These are phyloP conservation scores for Drosophila sp. DNA, from an alignment of 1,140 invertebrate genomes.

Conservation along the genomic window DNA sequence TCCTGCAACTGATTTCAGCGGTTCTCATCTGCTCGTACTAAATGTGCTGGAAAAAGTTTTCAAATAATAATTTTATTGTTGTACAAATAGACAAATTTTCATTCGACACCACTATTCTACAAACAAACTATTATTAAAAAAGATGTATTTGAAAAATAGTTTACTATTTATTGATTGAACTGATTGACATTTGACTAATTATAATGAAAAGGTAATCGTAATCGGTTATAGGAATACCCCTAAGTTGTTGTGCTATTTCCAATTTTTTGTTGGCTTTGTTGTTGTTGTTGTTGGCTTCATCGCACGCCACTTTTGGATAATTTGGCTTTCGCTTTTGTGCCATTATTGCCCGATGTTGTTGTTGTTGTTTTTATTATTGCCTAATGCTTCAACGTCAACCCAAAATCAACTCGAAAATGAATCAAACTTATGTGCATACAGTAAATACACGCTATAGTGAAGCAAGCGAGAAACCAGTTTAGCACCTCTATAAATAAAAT, in stretches of 20 bases:
- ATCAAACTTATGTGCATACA: slow-evolving; percentile 62
- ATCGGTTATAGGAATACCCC: no score
- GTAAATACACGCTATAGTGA: slow-evolving; percentile 8
- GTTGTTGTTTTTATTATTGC: slow-evolving; percentile 39
- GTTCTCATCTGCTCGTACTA: no score
- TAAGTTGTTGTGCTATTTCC: slow-evolving; percentile 63
- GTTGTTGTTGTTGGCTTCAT: slow-evolving; percentile 36
- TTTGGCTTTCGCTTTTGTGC: slow-evolving; percentile 80
- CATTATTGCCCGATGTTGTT: slow-evolving; percentile 43
- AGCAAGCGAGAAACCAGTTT: slow-evolving; percentile 2
- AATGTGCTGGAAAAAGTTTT: no score
- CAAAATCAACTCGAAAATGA: slow-evolving; percentile 65
- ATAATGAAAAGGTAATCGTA: no score
- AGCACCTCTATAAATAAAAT: background rate
- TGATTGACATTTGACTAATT: no score
- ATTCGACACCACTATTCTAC: no score
- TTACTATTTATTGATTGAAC: no score
- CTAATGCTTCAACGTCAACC: slow-evolving; percentile 58
- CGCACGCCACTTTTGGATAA: slow-evolving; percentile 74
- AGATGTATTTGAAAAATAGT: no score
- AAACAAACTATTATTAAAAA: no score
- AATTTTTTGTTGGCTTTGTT: slow-evolving; percentile 42
- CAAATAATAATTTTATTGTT: no score
- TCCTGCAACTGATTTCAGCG: no score
- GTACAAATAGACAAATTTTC: no score